Evolutionary conservation across 2,113 vertebrate species (phyloP).

Genomic region (Dipodomys stephensi): DNA sequence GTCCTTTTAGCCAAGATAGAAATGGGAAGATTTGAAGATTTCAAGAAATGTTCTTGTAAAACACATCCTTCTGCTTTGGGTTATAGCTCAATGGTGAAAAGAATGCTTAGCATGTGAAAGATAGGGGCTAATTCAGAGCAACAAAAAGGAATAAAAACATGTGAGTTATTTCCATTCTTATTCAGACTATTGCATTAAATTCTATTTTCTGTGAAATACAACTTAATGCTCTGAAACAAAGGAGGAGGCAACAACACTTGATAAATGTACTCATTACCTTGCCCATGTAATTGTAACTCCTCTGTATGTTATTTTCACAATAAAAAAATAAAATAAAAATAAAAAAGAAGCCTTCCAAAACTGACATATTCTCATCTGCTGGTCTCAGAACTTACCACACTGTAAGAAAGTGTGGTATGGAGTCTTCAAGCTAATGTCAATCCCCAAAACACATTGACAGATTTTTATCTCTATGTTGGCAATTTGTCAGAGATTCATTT

Average conservation of each 20-base stretch:
- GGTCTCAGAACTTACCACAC: fast-evolving
- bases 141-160: not conserved
- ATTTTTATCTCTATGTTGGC: too few species aligned
- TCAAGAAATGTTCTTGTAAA: not conserved
- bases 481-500: too few species aligned
- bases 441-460: too few species aligned
- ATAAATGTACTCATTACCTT: too few species aligned
- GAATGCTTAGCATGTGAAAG: not conserved
- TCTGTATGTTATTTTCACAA: too few species aligned
- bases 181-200: not conserved
- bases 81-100: not conserved
- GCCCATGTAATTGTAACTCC: too few species aligned
- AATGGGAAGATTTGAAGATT: not conserved
- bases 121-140: not conserved
- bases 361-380: fast-evolving
- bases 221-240: too few species aligned
- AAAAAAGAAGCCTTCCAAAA: not conserved
- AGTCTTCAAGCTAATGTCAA: not conserved
- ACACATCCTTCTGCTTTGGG: not conserved
- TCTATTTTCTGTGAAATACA: not conserved
- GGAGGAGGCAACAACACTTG: too few species aligned
- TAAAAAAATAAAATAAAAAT: too few species aligned
- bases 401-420: not conserved
- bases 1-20: too few species aligned
- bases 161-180: not conserved